Percentiles rank a stretch among this genome's conserved stretches.
phyloP scores from a whole-genome alignment of 2,888 invertebrate species.

The Mythimna ferrago region DNA sequence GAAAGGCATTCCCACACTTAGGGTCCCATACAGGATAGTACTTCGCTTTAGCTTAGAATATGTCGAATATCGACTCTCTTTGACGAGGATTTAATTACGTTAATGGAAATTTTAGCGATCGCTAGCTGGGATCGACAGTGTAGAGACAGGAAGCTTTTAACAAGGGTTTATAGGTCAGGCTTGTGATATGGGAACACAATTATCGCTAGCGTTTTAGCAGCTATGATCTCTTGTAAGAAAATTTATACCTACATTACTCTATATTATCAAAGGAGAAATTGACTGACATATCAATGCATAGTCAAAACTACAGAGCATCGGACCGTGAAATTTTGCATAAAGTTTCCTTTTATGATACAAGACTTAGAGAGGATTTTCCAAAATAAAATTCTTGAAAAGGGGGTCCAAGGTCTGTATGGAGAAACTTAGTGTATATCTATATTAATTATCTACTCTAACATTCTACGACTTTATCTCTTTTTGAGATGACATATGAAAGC shows the following conservation, averaged over 20 bases:
- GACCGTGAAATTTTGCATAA: too few species aligned
- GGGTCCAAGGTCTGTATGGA: too few species aligned
- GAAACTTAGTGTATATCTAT: too few species aligned
- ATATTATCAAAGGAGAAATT: too few species aligned
- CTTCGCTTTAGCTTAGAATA: conserved; percentile 9
- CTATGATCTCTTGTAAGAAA: not conserved
- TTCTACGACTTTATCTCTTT: too few species aligned
- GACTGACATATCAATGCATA: too few species aligned
- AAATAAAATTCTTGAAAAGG: too few species aligned
- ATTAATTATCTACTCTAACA: too few species aligned
- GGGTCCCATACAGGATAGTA: not conserved
- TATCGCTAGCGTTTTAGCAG: conserved; percentile 6
- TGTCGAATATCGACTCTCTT: conserved; percentile 34
- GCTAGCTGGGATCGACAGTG: conserved; percentile 29
- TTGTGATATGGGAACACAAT: conserved; percentile 28
- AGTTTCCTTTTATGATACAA: too few species aligned
- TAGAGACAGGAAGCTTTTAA: conserved; percentile 41
- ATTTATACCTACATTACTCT: not conserved
- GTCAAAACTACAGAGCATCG: too few species aligned
- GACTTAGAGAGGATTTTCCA: too few species aligned
- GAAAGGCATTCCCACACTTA: not conserved
- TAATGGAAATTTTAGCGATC: conserved; percentile 55
- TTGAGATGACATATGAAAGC: too few species aligned
- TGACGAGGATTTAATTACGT: conserved; percentile 54
- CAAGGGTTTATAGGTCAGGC: conserved; percentile 15